A percentile compares a stretch with the other conserved stretches of the same genome.
These are phyloP conservation scores for Pteropus alecto DNA, from an alignment of 2,113 vertebrate species.

Conservation along the genomic window DNA sequence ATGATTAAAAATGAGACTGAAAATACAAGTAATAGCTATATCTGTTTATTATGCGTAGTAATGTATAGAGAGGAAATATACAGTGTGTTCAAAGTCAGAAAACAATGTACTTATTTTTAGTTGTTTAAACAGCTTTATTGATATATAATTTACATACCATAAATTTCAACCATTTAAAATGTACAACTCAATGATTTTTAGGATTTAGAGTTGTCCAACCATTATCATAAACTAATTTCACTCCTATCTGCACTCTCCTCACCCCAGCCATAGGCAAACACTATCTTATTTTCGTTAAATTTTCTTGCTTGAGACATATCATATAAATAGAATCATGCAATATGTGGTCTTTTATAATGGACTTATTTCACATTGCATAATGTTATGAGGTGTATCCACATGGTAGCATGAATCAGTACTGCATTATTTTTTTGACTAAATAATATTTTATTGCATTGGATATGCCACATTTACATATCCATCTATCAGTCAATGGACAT, in stretches of 20 bases:
- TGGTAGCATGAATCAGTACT: neutral
- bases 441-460: neutral
- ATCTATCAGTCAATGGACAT: neutral
- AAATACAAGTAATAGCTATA: neutral
- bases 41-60: neutral
- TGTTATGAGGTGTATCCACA: neutral
- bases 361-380: neutral
- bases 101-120: neutral
- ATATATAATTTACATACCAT: neutral
- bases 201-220: neutral
- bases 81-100: neutral
- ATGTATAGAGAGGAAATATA: neutral
- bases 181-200: neutral
- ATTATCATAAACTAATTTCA: neutral
- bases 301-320: neutral
- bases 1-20: neutral
- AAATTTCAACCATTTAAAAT: neutral
- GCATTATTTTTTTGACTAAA: neutral
- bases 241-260: neutral
- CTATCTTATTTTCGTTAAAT: neutral
- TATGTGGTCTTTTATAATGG: neutral
- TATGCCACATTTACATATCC: neutral
- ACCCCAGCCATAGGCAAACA: neutral
- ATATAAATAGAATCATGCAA: neutral
- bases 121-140: neutral